These are phyloP conservation scores for Ploceus nigricollis DNA, from an alignment of 2,113 vertebrate species.

Conservation along the genomic window DNA sequence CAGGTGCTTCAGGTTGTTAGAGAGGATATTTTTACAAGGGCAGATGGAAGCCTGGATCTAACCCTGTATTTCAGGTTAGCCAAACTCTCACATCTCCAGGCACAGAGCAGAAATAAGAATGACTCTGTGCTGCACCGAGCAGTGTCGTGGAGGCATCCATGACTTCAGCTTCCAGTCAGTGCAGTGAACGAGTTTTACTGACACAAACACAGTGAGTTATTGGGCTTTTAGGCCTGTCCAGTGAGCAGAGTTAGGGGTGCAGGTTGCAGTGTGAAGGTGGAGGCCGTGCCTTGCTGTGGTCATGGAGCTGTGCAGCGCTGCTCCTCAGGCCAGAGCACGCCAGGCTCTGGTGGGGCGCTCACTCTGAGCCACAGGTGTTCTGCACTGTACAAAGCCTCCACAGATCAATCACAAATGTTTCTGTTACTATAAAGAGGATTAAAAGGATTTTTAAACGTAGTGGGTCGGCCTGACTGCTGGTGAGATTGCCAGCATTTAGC, in stretches of 20 bases:
- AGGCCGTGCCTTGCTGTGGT: constrained; percentile 28
- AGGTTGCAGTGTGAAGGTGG: constrained; percentile 40
- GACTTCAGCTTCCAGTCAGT: neutral
- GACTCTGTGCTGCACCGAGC: rapidly evolving
- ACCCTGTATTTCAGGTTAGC: neutral
- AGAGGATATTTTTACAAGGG: neutral
- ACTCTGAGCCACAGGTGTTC: constrained; percentile 68
- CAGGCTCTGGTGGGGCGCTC: constrained; percentile 17
- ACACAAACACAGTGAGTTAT: neutral
- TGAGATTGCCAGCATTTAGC: constrained; percentile 55
- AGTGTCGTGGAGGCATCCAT: rapidly evolving
- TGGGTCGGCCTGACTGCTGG: neutral
- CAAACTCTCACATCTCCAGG: neutral
- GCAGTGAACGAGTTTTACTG: constrained; percentile 26
- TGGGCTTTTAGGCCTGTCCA: neutral
- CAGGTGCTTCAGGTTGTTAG: constrained; percentile 11
- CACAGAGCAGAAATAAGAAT: neutral
- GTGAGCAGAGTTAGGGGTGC: neutral
- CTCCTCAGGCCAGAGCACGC: neutral
- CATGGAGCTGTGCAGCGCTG: neutral
- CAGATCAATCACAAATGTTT: constrained; percentile 70
- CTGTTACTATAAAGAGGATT: constrained; percentile 75
- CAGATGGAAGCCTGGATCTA: neutral
- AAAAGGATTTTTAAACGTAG: constrained; percentile 73
- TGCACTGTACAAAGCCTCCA: constrained; percentile 56